Conservation (phyloP, 2,113 vertebrate genomes). For the Microcebus jonahi region DNA sequence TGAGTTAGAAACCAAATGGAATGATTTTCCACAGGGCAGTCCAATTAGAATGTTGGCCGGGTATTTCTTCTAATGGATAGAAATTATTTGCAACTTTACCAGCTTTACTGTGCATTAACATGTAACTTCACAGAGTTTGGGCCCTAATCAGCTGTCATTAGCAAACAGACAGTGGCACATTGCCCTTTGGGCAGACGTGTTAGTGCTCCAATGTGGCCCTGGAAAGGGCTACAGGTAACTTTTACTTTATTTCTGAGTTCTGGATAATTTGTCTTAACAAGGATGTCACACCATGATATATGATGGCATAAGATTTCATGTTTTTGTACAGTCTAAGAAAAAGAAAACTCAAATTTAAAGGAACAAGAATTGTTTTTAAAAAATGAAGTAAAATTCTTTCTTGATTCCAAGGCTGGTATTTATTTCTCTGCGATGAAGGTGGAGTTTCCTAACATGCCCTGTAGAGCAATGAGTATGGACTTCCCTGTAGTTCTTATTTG, state of each 20-base stretch:
- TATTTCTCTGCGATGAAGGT: not conserved
- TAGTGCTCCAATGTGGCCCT: not conserved
- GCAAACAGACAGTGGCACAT: not conserved
- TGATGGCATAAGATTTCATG: not conserved
- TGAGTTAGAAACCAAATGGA: not conserved
- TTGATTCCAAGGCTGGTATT: not conserved
- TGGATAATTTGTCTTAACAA: not conserved
- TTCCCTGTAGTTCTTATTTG: not conserved
- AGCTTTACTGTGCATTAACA: not conserved
- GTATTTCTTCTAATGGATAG: not conserved
- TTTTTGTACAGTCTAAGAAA: not conserved
- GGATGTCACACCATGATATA: not conserved
- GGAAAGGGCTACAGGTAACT: not conserved
- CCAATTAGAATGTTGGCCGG: not conserved
- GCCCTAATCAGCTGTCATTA: not conserved
- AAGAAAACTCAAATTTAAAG: conserved; percentile 14
- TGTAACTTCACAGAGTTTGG: not conserved
- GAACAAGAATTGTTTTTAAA: not conserved
- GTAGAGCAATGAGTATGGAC: not conserved
- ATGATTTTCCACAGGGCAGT: not conserved
- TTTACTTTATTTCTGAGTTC: conserved; percentile 9
- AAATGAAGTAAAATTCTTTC: not conserved
- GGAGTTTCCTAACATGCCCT: not conserved
- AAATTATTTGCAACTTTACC: not conserved
- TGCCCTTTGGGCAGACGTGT: not conserved